A percentile compares a stretch with the other conserved stretches of the same genome.
These are phyloP conservation scores for Candoia aspera DNA, from an alignment of 2,113 vertebrate genomes.

Conservation along the genomic window DNA sequence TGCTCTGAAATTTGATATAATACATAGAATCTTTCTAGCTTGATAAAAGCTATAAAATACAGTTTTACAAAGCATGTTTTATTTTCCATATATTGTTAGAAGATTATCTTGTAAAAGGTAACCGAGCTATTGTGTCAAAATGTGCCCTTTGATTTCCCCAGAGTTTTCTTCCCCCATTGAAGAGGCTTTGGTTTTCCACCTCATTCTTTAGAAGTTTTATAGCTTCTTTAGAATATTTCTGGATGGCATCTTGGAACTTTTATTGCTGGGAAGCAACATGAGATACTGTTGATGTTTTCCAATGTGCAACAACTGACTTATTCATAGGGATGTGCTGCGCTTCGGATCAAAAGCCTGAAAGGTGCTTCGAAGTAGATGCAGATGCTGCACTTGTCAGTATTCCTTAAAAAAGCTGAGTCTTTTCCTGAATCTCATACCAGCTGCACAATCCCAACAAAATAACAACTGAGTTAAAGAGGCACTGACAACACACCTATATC, in stretches of 20 bases:
- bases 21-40: not conserved
- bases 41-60: not conserved
- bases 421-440: not conserved
- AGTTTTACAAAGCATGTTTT: not conserved
- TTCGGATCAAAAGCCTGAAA: not conserved
- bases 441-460: not conserved
- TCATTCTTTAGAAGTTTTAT: not conserved
- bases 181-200: not conserved
- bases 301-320: not conserved
- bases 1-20: not conserved
- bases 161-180: not conserved
- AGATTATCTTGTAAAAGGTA: not conserved
- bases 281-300: not conserved
- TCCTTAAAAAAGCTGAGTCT: not conserved
- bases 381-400: not conserved
- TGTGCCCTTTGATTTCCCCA: not conserved
- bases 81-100: not conserved
- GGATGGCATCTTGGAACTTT: not conserved
- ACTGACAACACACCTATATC: not conserved
- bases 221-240: not conserved
- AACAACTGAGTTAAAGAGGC: not conserved
- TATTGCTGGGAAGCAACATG: not conserved
- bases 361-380: not conserved
- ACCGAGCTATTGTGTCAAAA: not conserved
- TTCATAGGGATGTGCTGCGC: not conserved